These are phyloP conservation scores for Alouatta palliata DNA, from an alignment of 2,113 vertebrate species.

Conservation along the genomic window DNA sequence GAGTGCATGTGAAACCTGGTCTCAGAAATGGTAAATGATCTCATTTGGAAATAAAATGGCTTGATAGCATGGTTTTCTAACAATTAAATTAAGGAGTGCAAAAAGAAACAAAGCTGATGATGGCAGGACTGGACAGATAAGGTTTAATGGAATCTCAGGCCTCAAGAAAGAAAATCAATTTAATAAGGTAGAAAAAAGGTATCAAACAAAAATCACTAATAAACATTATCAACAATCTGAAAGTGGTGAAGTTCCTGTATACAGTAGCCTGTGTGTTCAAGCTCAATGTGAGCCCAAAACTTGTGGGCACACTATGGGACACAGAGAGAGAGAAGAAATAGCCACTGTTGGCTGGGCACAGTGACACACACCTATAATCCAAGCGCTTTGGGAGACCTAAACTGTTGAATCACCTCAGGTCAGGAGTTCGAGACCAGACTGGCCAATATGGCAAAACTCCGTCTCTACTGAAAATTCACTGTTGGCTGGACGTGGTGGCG, in stretches of 20 bases:
- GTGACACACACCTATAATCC: too few relatives aligned
- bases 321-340: not conserved
- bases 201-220: not conserved
- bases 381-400: too few relatives aligned
- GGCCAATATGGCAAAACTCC: too few relatives aligned
- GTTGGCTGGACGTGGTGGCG: too few relatives aligned
- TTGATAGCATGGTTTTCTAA: not conserved
- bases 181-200: not conserved
- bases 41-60: constrained; percentile 53
- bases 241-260: not conserved
- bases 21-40: constrained; percentile 30
- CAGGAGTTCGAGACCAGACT: too few relatives aligned
- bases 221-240: not conserved
- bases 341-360: not conserved
- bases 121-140: not conserved
- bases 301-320: not conserved
- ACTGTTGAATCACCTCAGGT: too few relatives aligned
- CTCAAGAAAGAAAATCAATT: constrained; percentile 28
- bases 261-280: not conserved
- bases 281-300: not conserved
- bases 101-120: not conserved
- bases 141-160: not conserved
- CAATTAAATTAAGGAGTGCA: constrained; percentile 40
- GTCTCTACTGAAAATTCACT: too few relatives aligned
- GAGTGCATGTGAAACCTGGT: not conserved